Conservation (phyloP, 1,140 invertebrate genomes). For the Bombyx mori region DNA sequence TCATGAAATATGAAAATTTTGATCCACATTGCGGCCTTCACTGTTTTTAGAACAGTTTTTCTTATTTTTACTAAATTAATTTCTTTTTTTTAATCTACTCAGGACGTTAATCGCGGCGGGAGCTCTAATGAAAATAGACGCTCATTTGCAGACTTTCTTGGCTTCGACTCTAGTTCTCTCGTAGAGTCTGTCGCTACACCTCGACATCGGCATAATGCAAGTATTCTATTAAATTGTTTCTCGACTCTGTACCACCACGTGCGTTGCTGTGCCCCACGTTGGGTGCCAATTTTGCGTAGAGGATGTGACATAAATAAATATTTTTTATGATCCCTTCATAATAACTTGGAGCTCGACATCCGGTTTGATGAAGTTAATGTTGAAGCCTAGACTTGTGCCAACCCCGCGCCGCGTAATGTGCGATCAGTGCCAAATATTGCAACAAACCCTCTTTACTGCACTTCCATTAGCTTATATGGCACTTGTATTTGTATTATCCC, state of each 20-base stretch:
- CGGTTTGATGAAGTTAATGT: constrained; percentile 57
- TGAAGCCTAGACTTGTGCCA: constrained; percentile 41
- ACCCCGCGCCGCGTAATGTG: constrained; percentile 45
- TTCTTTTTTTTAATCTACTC: constrained; percentile 1
- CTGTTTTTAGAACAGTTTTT: background rate
- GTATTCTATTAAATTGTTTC: constrained; percentile 15
- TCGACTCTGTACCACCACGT: no score
- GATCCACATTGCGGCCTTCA: no score
- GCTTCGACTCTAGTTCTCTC: constrained; percentile 27
- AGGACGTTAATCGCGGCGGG: constrained; percentile 41
- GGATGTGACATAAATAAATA: constrained; percentile 39
- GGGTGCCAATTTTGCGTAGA: constrained; percentile 25
- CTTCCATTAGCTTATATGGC: constrained; percentile 41
- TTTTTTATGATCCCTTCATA: constrained; percentile 60
- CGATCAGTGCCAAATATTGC: constrained; percentile 46
- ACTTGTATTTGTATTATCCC: constrained; percentile 4
- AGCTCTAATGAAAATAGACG: constrained; percentile 41
- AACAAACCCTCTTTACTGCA: constrained; percentile 16
- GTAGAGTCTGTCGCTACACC: constrained; percentile 27
- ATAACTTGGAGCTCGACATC: constrained; percentile 50
- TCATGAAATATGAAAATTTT: no score
- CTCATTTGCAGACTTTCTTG: constrained; percentile 40
- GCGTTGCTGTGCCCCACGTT: constrained; percentile 17
- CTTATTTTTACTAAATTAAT: background rate
- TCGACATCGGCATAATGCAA: constrained; percentile 26